These are phyloP conservation scores for Lordiphosa mommai DNA, from an alignment of 1,140 invertebrate species.

Conservation along the genomic window DNA sequence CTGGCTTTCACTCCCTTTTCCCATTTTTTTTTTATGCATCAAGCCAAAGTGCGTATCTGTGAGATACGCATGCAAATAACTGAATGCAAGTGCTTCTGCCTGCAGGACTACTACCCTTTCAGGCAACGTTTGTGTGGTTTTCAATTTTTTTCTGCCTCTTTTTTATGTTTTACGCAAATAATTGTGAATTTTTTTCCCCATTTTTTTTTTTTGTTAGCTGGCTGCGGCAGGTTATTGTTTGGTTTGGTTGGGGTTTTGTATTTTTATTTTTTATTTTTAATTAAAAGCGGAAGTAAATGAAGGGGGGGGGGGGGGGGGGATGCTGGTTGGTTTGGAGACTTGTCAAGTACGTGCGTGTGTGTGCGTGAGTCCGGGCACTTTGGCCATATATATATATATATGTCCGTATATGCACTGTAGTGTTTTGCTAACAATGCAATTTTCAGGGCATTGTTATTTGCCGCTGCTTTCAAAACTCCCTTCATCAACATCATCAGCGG, in stretches of 20 bases:
- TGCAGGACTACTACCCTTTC: constrained; percentile 39
- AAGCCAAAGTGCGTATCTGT: constrained; percentile 64
- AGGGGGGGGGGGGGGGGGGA: constrained; percentile 17
- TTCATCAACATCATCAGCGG: constrained; percentile 50
- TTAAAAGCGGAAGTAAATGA: constrained; percentile 76
- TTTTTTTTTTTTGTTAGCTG: constrained; percentile 40
- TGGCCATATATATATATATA: constrained; percentile 40
- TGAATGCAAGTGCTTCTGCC: constrained; percentile 28
- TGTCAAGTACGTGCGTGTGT: constrained; percentile 61
- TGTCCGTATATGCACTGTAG: constrained; percentile 58
- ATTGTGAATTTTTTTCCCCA: constrained; percentile 61
- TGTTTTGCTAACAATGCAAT: constrained; percentile 77
- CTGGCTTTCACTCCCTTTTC: neutral
- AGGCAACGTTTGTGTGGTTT: constrained; percentile 46
- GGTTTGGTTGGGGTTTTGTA: constrained; percentile 41
- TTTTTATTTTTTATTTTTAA: constrained; percentile 74
- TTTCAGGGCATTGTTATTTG: constrained; percentile 64
- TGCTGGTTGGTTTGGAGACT: constrained; percentile 37
- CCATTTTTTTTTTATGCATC: constrained; percentile 3
- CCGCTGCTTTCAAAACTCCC: constrained; percentile 23
- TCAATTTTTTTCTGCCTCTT: constrained; percentile 50
- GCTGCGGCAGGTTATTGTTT: constrained; percentile 58
- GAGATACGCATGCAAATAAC: constrained; percentile 55
- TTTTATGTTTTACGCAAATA: constrained; percentile 67
- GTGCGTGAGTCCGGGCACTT: constrained; percentile 42